Base-by-base conservation (phyloP, 1,140 invertebrate species). In the Drosophila albomicans region DNA sequence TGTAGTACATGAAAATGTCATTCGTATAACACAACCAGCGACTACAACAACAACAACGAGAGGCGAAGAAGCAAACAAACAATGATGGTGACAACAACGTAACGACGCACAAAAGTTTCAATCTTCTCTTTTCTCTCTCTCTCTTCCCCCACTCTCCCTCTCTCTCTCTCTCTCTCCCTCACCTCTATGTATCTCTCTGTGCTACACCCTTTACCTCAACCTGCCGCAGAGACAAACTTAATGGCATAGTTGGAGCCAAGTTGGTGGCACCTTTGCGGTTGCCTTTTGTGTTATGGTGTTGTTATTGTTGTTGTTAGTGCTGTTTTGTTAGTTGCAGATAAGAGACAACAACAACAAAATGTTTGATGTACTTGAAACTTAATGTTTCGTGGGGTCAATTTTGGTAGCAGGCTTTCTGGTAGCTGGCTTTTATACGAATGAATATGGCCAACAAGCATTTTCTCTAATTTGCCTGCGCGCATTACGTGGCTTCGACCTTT, bases 1-100 rank as follows among this genome's bases (percentile, higher is more conserved):
- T 87, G 84, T 87, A 88, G 85, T 85, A 88, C 84, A 88, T 89
- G 84, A 62, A 88, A 88, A 88, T 88, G 84, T 88, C 84, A 88
- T 88, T 88, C 84, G 85, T 78, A 89, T 89, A 89, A 88, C 85
- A 87, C 65, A 70, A 71, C 52, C 75, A 76, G 59, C 54, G 49
- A 49, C 54, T 75, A 65, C 28, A 56, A 56, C 35, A 63, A 54
- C 54, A 51, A 43, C 58, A 35, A 78, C 16, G 52, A 62, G 20
- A 20, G 20, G 20, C 20, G 20, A 45, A 73, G 10, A 13, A 61
- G 15, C 49, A 69, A 72, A 49, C 51, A 75, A 57, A 59, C 20
- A 58, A 52, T 59, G 46, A 43, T 56, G 51, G 48, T 54, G 66
- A 70, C 62, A 72, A 57, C 35, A 87, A 86, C 82, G 82, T 70